A percentile compares a stretch with the other conserved stretches of the same genome.
Evolutionary conservation across 1,140 invertebrate genomes (phyloP).

Genomic region (Seison nebaliae): DNA sequence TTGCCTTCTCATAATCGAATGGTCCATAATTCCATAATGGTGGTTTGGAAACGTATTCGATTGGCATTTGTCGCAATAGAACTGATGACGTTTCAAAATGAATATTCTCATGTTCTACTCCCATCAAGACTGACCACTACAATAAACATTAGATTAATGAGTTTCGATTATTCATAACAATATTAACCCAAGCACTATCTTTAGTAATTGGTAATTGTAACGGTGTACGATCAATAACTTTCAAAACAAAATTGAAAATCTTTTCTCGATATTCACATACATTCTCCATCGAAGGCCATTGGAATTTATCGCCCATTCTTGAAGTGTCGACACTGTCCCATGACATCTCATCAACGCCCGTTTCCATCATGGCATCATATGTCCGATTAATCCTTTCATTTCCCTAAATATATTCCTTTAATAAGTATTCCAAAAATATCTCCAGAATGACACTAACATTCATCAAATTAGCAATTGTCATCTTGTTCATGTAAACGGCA

Average conservation of each 20-base stretch:
- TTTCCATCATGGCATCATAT: conserved; percentile 26
- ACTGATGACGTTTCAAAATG: conserved; percentile 28
- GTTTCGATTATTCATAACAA: neutral
- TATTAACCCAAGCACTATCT: conserved; percentile 21
- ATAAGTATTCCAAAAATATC: neutral
- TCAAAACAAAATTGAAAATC: conserved; percentile 20
- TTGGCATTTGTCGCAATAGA: conserved; percentile 23
- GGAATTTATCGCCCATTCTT: conserved; percentile 23
- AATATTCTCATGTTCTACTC: conserved; percentile 27
- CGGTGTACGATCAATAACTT: conserved; percentile 22
- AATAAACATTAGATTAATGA: conserved; percentile 11
- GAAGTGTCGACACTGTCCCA: conserved; percentile 24
- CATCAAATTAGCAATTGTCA: conserved; percentile 20
- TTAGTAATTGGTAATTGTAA: conserved; percentile 23
- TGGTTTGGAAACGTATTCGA: conserved; percentile 20
- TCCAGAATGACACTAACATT: conserved; percentile 16
- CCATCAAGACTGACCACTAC: conserved; percentile 27
- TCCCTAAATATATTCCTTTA: conserved; percentile 15
- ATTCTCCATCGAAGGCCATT: conserved; percentile 21
- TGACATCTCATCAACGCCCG: conserved; percentile 29
- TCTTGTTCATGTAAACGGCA: conserved; percentile 25
- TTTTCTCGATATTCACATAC: conserved; percentile 20
- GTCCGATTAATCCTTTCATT: conserved; percentile 20
- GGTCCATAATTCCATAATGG: conserved; percentile 21
- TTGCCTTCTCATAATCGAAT: conserved; percentile 15